These are phyloP conservation scores for Xiphophorus couchianus DNA, from an alignment of 2,113 vertebrate species.

Conservation along the genomic window DNA sequence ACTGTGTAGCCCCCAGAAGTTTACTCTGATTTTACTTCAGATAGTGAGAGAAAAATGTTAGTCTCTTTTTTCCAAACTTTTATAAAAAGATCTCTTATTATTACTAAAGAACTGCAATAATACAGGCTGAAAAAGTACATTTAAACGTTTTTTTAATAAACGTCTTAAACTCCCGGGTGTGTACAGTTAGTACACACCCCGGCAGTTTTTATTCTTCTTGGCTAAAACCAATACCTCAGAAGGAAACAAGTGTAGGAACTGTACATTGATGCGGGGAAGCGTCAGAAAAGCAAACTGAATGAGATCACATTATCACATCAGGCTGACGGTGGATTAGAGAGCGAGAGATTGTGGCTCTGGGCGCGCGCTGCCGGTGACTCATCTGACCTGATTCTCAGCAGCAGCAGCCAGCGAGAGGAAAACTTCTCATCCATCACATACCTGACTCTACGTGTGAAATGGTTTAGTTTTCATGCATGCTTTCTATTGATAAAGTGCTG, in stretches of 20 bases:
- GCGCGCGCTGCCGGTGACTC: constrained; percentile 68
- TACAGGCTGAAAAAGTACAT: not conserved
- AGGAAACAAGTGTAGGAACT: constrained; percentile 1
- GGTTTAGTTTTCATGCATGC: not conserved
- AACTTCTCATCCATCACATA: constrained; percentile 27
- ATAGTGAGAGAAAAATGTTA: too few relatives aligned
- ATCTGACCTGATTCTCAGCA: constrained; percentile 72
- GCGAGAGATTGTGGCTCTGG: constrained; percentile 56
- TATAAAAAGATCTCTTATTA: too few relatives aligned
- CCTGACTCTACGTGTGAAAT: constrained; percentile 17
- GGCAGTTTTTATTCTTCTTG: not conserved
- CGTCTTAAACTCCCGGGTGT: not conserved
- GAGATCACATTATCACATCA: constrained; percentile 58
- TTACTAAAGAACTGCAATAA: not conserved
- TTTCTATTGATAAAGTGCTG: not conserved
- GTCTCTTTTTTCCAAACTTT: too few relatives aligned
- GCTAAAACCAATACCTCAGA: constrained; percentile 10
- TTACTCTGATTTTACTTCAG: too few relatives aligned
- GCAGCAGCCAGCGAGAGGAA: constrained; percentile 29
- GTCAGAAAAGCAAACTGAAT: constrained; percentile 42
- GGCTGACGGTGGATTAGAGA: constrained; percentile 65
- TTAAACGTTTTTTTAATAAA: not conserved
- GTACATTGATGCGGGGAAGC: constrained; percentile 13
- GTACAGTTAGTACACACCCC: too few relatives aligned
- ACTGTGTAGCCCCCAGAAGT: too few relatives aligned